Conservation (phyloP, 2,888 invertebrate genomes). For the Diabrotica balteata region DNA sequence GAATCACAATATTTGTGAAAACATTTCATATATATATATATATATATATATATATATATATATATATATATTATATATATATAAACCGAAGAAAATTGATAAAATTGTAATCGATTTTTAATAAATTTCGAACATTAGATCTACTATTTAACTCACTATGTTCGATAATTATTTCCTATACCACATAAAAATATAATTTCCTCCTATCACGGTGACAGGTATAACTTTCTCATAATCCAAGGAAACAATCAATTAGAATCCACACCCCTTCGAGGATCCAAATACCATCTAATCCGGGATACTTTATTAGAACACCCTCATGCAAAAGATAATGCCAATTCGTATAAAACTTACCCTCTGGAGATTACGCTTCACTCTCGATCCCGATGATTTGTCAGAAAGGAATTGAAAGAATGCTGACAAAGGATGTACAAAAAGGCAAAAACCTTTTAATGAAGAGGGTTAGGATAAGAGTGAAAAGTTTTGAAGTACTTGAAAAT, state of each 20-base stretch:
- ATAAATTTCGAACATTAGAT: no score
- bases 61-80: no score
- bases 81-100: no score
- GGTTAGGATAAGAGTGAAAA: not conserved
- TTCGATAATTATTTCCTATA: no score
- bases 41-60: no score
- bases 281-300: constrained; percentile 35
- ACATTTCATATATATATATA: no score
- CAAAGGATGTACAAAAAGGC: not conserved
- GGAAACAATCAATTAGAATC: constrained; percentile 28
- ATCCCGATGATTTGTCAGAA: not conserved
- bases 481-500: no score
- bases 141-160: no score
- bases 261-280: constrained; percentile 13
- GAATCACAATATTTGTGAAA: no score
- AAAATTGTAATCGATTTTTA: no score
- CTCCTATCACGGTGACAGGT: not conserved
- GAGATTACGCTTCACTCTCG: constrained; percentile 8
- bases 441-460: not conserved
- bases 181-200: not conserved
- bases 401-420: not conserved
- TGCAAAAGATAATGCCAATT: constrained; percentile 28
- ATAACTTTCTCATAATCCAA: constrained; percentile 21
- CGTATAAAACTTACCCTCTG: constrained; percentile 16
- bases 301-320: constrained; percentile 34